phyloP scores from a whole-genome alignment of 2,113 vertebrate genomes.

The Aleadryas rufinucha region DNA sequence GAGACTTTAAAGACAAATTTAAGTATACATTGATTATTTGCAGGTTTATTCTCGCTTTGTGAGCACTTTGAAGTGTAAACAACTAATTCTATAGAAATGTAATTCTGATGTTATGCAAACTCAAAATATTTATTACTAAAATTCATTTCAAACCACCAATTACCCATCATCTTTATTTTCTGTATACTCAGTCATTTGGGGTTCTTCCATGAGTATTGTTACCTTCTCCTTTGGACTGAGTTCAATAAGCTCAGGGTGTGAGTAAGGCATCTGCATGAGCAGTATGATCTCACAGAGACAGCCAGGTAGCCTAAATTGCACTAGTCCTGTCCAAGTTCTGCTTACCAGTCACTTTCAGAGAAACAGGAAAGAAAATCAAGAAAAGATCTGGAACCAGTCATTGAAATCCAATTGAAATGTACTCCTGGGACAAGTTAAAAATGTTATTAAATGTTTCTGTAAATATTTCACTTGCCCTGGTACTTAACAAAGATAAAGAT shows the following conservation, averaged over 20 bases:
- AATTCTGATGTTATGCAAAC: not conserved
- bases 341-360: not conserved
- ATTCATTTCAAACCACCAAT: not conserved
- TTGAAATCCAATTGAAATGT: not conserved
- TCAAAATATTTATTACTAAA: not conserved
- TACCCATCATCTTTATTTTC: not conserved
- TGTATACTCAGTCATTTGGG: not conserved
- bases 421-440: not conserved
- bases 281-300: not conserved
- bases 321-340: not conserved
- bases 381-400: not conserved
- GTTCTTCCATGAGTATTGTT: not conserved
- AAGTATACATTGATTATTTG: not conserved
- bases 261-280: not conserved
- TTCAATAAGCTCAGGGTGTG: not conserved
- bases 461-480: not conserved
- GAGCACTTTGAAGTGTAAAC: not conserved
- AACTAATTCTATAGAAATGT: not conserved
- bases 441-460: not conserved
- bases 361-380: not conserved
- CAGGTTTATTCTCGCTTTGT: not conserved
- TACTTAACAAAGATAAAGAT: not conserved
- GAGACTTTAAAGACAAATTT: not conserved
- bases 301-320: not conserved
- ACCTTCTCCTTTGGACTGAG: not conserved